phyloP scores from a whole-genome alignment of 2,113 vertebrate genomes.

The Athene cunicularia region DNA sequence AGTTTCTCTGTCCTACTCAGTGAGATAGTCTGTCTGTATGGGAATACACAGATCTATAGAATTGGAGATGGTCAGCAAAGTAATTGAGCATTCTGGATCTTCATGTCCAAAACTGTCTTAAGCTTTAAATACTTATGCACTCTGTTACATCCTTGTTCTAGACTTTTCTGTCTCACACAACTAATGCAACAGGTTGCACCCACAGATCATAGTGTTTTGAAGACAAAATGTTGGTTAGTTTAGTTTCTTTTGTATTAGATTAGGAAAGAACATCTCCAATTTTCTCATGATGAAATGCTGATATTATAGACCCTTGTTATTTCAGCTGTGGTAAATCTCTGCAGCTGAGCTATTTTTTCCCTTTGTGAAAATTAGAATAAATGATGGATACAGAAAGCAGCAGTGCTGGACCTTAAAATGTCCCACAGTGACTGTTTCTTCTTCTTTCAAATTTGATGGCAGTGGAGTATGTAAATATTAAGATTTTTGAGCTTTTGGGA shows the following conservation, averaged over 20 bases:
- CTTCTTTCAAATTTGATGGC: not conserved
- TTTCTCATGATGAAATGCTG: not conserved
- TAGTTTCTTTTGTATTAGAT: not conserved
- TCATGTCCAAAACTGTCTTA: not conserved
- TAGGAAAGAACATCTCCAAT: not conserved
- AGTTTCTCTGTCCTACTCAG: not conserved
- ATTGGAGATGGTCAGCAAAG: not conserved
- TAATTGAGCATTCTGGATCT: not conserved
- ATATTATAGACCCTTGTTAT: not conserved
- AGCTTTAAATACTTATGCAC: not conserved
- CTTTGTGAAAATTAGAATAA: not conserved
- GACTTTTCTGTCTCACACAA: not conserved
- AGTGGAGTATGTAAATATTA: not conserved
- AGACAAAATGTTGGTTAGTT: not conserved
- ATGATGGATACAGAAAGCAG: not conserved
- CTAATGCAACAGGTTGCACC: not conserved
- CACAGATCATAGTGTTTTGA: rapidly evolving
- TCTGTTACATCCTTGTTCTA: not conserved
- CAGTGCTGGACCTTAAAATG: not conserved
- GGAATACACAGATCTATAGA: not conserved
- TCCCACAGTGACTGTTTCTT: not conserved
- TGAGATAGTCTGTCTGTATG: not conserved
- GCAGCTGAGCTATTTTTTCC: not conserved
- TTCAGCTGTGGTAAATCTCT: not conserved
- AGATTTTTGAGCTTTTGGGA: not conserved